Evolutionary conservation across 2,797 vertebrate genomes (phyloP).

Genomic region (Neosilurus hyrtlii): DNA sequence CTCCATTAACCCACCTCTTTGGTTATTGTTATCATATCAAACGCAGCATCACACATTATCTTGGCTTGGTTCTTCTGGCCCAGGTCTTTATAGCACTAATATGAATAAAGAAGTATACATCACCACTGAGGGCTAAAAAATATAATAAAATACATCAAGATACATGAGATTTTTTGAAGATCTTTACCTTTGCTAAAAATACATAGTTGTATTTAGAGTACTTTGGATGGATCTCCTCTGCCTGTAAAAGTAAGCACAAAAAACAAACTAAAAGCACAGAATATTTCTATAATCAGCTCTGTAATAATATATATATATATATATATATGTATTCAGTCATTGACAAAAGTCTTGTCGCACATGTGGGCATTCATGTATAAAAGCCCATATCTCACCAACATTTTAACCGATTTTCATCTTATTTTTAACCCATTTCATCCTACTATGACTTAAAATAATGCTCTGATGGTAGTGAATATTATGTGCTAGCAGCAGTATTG

Average conservation of each 20-base stretch:
- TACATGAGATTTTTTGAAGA: neutral
- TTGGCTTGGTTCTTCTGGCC: conserved; percentile 75
- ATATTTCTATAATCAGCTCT: neutral
- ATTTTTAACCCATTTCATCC: too few relatives aligned
- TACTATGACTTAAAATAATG: too few relatives aligned
- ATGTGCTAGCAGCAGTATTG: too few relatives aligned
- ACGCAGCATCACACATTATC: conserved; percentile 81
- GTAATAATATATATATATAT: too few relatives aligned
- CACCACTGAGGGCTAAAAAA: neutral
- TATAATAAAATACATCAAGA: conserved; percentile 3
- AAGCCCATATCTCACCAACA: too few relatives aligned
- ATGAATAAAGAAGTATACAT: conserved; percentile 18
- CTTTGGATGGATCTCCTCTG: conserved; percentile 86
- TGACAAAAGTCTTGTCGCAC: too few relatives aligned
- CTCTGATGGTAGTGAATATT: too few relatives aligned
- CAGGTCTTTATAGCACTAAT: conserved; percentile 87
- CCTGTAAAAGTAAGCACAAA: conserved; percentile 69
- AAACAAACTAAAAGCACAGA: neutral
- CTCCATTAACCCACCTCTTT: conserved; percentile 77
- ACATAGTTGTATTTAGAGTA: conserved; percentile 92
- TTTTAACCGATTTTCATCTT: too few relatives aligned
- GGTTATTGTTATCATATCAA: conserved; percentile 69
- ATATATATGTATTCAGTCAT: too few relatives aligned
- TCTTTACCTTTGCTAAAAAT: conserved; percentile 89
- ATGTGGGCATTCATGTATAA: too few relatives aligned